Conservation (phyloP, 2,888 invertebrate species). For the Halocaridina rubra region DNA sequence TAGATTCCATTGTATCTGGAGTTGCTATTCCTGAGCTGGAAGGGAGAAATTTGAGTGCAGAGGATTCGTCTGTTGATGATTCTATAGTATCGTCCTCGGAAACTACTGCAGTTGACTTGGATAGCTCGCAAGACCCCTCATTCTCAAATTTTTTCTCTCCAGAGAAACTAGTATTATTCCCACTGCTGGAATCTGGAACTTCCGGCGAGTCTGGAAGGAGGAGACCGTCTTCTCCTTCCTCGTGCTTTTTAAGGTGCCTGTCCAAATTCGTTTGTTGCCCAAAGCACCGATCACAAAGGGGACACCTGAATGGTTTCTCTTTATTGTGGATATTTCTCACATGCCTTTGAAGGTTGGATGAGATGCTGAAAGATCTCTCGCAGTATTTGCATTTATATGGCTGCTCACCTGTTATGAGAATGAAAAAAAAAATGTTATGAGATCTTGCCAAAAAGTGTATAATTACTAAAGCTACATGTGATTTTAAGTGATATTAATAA, state of each 20-base stretch:
- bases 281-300: constrained; percentile 94
- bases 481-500: no score
- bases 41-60: no score
- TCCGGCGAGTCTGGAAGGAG: constrained; percentile 54
- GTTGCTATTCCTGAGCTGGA: no score
- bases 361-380: constrained; percentile 99
- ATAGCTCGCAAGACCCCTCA: no score
- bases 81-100: no score
- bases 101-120: no score
- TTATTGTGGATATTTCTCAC: constrained; percentile 99
- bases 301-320: constrained; percentile 94
- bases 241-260: constrained; percentile 96
- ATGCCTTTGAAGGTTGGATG: constrained; percentile 97
- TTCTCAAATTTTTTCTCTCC: no score
- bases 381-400: constrained; percentile 98
- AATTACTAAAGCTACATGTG: no score
- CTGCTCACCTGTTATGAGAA: constrained; percentile 99
- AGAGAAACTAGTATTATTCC: constrained; percentile 48
- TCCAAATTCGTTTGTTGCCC: constrained; percentile 99
- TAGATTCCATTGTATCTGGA: no score
- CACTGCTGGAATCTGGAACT: constrained; percentile 65
- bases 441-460: no score
- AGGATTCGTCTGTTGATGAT: no score
- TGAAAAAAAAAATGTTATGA: no score
- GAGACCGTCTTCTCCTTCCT: constrained; percentile 71